Evolutionary conservation across 2,888 invertebrate species (phyloP).

Genomic region (Noctua pronuba): DNA sequence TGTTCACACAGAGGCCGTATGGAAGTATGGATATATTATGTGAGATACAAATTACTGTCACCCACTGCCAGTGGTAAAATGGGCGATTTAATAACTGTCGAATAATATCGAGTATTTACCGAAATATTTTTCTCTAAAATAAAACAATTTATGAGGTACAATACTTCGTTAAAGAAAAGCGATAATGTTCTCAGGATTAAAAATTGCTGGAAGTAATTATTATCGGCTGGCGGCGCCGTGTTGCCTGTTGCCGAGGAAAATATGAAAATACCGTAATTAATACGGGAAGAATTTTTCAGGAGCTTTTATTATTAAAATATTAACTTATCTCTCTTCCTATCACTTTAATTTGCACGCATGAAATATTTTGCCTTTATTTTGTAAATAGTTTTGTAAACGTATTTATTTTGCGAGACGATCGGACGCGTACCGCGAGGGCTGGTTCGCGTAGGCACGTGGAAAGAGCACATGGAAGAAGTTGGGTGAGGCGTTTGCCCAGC

Average conservation of each 20-base stretch:
- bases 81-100: background rate
- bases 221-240: constrained; percentile 19
- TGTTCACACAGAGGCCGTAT: too few species aligned
- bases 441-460: too few species aligned
- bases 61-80: background rate
- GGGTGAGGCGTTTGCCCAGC: too few species aligned
- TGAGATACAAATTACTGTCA: background rate
- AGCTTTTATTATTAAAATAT: constrained; percentile 12
- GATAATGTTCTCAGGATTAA: constrained; percentile 19
- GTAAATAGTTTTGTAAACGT: background rate
- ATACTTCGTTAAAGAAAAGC: constrained; percentile 10
- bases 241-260: constrained; percentile 27
- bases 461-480: too few species aligned
- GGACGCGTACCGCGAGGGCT: too few species aligned
- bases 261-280: constrained; percentile 23
- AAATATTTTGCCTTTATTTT: constrained; percentile 4
- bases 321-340: constrained; percentile 22
- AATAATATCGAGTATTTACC: constrained; percentile 2
- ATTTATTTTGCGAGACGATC: background rate
- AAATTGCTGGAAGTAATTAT: constrained; percentile 43
- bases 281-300: constrained; percentile 12
- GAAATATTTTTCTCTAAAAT: background rate
- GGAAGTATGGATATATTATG: too few species aligned
- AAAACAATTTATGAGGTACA: constrained; percentile 6
- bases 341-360: constrained; percentile 4